Evolutionary conservation across 2,888 invertebrate species (phyloP).

Genomic region (Suillia variegata): DNA sequence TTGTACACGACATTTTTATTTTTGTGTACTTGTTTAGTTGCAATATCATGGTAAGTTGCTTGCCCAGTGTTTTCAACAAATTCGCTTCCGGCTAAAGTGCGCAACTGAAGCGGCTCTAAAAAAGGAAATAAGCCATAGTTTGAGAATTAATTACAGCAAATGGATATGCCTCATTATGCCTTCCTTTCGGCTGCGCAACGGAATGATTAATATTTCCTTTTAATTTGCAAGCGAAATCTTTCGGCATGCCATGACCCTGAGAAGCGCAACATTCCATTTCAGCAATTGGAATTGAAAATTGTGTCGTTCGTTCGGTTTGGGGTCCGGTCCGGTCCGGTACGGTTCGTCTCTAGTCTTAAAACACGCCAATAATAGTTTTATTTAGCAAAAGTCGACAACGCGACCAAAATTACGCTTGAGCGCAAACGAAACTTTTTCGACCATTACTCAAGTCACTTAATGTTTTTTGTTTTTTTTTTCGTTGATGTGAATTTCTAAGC

Average conservation of each 20-base stretch:
- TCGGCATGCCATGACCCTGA: background rate
- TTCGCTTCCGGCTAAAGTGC: too few relatives aligned
- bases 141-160: slow-evolving; percentile 51
- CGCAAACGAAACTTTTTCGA: slow-evolving; percentile 28
- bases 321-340: too few relatives aligned
- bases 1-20: too few relatives aligned
- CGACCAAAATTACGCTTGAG: slow-evolving; percentile 5
- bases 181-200: background rate
- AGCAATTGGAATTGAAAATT: slow-evolving; percentile 2
- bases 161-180: slow-evolving; percentile 44
- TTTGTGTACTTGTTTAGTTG: too few relatives aligned
- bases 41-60: too few relatives aligned
- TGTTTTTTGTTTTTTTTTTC: too few relatives aligned
- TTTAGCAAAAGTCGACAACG: slow-evolving; percentile 24
- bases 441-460: slow-evolving; percentile 46
- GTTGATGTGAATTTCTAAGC: too few relatives aligned
- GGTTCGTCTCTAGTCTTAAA: background rate
- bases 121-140: slow-evolving; percentile 22
- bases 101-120: background rate
- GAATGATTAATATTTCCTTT: slow-evolving; percentile 1
- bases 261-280: background rate
- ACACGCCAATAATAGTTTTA: slow-evolving; percentile 45
- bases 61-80: too few relatives aligned
- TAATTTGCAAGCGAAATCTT: background rate
- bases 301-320: too few relatives aligned